Conservation (phyloP, 2,888 invertebrate genomes). For the Dynastes maya region DNA sequence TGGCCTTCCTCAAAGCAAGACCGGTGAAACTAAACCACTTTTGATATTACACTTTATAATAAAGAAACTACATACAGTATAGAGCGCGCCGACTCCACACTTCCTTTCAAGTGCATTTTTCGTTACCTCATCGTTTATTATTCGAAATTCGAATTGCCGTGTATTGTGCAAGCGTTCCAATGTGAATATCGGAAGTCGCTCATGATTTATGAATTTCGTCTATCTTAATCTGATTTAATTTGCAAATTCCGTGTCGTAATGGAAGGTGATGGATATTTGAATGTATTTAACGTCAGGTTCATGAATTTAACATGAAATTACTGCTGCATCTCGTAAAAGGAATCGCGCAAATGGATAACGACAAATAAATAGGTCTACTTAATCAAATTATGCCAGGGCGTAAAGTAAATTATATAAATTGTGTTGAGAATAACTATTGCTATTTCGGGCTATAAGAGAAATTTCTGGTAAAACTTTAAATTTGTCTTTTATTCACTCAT, state of each 20-base stretch:
- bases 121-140: constrained; percentile 31
- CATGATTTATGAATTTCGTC: constrained; percentile 31
- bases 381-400: too few relatives aligned
- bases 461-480: too few relatives aligned
- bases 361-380: too few relatives aligned
- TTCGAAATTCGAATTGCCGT: constrained; percentile 24
- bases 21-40: constrained; percentile 24
- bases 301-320: too few relatives aligned
- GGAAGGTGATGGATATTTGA: neutral
- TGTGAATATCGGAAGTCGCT: constrained; percentile 29
- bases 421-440: too few relatives aligned
- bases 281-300: neutral
- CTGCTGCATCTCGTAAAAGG: too few relatives aligned
- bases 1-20: constrained; percentile 38
- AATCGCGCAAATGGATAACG: too few relatives aligned
- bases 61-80: neutral
- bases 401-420: too few relatives aligned
- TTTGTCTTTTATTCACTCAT: too few relatives aligned
- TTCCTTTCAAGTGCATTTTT: constrained; percentile 34
- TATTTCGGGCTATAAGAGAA: too few relatives aligned
- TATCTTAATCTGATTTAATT: constrained; percentile 27
- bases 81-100: neutral
- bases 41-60: constrained; percentile 39
- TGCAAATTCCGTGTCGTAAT: constrained; percentile 12
- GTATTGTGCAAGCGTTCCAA: constrained; percentile 11